phyloP scores from a whole-genome alignment of 2,113 vertebrate species.

The Sphyrna mokarran region DNA sequence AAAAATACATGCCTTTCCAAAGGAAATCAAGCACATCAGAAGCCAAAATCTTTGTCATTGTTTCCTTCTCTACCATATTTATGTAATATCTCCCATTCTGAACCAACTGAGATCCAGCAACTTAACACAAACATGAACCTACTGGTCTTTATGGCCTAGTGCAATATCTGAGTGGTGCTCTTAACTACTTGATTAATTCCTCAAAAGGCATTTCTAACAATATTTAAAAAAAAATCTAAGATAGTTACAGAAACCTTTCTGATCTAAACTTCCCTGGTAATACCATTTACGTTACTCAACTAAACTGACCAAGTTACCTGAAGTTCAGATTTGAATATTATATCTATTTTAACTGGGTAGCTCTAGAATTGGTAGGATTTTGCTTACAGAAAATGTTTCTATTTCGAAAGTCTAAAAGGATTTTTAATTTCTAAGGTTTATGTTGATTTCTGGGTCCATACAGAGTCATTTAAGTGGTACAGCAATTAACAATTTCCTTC shows the following conservation, averaged over 20 bases:
- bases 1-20: background rate
- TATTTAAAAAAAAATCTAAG: background rate
- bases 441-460: background rate
- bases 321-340: background rate
- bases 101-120: background rate
- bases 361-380: background rate
- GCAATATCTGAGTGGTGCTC: background rate
- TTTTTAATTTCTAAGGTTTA: background rate
- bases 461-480: background rate
- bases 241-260: background rate
- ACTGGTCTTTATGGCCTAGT: background rate
- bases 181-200: slow-evolving; percentile 10
- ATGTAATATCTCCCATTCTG: background rate
- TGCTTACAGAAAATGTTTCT: background rate
- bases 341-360: background rate
- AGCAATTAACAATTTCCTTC: background rate
- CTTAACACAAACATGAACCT: background rate
- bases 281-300: background rate
- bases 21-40: background rate
- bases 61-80: background rate
- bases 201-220: background rate
- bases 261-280: background rate
- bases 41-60: background rate
- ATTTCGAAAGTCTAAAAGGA: background rate
- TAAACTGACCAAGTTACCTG: background rate